Percentiles rank a stretch among this genome's conserved stretches.
These are phyloP conservation scores for Calephelis perditalis DNA, from an alignment of 2,888 invertebrate species.

Conservation along the genomic window DNA sequence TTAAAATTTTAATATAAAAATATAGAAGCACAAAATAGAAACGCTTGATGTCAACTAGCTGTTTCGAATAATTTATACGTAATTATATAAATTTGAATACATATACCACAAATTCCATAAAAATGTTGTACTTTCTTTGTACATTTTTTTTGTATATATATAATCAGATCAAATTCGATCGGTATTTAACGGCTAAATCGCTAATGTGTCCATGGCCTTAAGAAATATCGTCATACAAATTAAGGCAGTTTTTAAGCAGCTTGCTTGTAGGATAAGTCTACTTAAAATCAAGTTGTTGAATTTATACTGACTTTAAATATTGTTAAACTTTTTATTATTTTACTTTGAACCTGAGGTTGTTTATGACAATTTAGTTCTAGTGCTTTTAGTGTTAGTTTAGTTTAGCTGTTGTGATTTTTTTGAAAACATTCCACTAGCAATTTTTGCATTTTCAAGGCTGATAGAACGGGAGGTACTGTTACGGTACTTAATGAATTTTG, in stretches of 20 bases:
- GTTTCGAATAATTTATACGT: too few relatives aligned
- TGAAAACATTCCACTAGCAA: slow-evolving; percentile 63
- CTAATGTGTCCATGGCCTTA: slow-evolving; percentile 5
- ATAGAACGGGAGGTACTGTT: slow-evolving; percentile 39
- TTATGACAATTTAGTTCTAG: slow-evolving; percentile 37
- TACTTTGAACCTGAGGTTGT: slow-evolving; percentile 43
- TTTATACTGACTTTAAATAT: slow-evolving; percentile 57
- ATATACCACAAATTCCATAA: too few relatives aligned
- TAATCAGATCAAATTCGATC: background rate
- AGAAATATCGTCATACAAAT: slow-evolving; percentile 19
- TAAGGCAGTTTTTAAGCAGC: slow-evolving; percentile 35
- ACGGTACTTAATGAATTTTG: slow-evolving; percentile 49
- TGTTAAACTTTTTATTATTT: slow-evolving; percentile 56
- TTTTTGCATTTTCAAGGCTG: slow-evolving; percentile 61
- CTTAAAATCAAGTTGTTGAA: slow-evolving; percentile 41
- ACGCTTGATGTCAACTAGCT: too few relatives aligned
- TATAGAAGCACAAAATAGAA: too few relatives aligned
- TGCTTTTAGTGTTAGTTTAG: slow-evolving; percentile 29
- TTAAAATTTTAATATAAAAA: too few relatives aligned
- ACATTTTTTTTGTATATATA: background rate
- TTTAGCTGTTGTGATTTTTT: slow-evolving; percentile 56
- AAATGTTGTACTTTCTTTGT: background rate
- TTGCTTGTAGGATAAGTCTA: slow-evolving; percentile 31
- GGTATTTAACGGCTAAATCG: background rate
- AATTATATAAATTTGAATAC: too few relatives aligned